These are phyloP conservation scores for Remorina albescens DNA, from an alignment of 2,797 vertebrate genomes.

Conservation along the genomic window DNA sequence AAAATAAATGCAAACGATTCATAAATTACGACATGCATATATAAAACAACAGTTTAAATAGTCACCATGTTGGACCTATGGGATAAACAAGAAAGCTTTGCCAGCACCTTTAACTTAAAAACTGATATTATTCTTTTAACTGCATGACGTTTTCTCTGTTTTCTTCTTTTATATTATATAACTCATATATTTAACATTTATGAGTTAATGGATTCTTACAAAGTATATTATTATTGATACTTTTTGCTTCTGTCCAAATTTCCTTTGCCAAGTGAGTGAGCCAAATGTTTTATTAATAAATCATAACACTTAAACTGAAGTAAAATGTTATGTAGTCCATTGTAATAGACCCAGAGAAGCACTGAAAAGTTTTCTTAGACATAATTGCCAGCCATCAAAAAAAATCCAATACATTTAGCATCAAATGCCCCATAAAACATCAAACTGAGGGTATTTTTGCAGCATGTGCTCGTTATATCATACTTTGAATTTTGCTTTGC, in stretches of 20 bases:
- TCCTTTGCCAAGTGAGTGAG: not conserved
- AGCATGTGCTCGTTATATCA: constrained; percentile 11
- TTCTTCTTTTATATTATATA: not conserved
- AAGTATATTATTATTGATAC: not conserved
- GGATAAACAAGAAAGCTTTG: not conserved
- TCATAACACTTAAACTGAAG: not conserved
- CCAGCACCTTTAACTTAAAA: not conserved
- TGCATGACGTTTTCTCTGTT: not conserved
- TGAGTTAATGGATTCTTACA: not conserved
- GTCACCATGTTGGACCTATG: not conserved
- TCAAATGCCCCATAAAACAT: constrained; percentile 13
- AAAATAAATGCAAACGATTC: not conserved
- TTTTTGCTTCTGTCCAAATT: not conserved
- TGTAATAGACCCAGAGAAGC: not conserved
- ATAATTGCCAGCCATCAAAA: not conserved
- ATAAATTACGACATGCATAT: not conserved
- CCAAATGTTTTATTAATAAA: constrained; percentile 9
- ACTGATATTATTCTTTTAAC: not conserved
- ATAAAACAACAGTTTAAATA: too few relatives aligned
- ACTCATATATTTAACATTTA: too few relatives aligned
- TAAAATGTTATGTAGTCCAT: constrained; percentile 2
- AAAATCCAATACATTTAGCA: not conserved
- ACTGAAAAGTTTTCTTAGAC: not conserved
- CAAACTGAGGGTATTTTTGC: not conserved
- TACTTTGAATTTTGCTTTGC: not conserved